Base-by-base conservation (phyloP, 2,888 invertebrate genomes). In the Macroteleia sp. region DNA sequence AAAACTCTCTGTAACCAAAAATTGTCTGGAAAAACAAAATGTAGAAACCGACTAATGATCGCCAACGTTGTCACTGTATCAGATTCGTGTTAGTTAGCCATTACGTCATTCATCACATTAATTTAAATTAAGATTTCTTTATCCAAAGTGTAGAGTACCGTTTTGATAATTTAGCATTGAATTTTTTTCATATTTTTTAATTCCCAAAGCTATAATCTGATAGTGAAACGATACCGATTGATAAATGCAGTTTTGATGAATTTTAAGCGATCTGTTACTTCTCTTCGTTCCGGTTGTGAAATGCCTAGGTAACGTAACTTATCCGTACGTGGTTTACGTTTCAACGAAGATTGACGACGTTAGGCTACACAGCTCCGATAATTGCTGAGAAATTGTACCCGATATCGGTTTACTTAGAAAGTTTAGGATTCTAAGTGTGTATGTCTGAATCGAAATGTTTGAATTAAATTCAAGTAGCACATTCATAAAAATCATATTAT, bases 161-260 rank as follows among this genome's bases (percentile, higher is more conserved):
- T n/a, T n/a, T n/a, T n/a, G n/a, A n/a, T n/a, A n/a, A n/a, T n/a
- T n/a, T n/a, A n/a, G n/a, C n/a, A n/a, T n/a, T n/a, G n/a, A n/a
- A n/a, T n/a, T n/a, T n/a, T n/a, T n/a, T n/a, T n/a, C n/a, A n/a
- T n/a, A n/a, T n/a, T n/a, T n/a, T n/a, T n/a, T n/a, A n/a, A n/a
- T n/a, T n/a, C n/a, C n/a, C n/a, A n/a, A n/a, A n/a, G n/a, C n/a
- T 25, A 56, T 57, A 77, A 84, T 85, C 83, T 82, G 79, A 81
- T 79, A 81, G 82, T 81, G 80, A 81, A 77, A 78, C 85, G 81
- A 57, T 85, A 83, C 69, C 82, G 78, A 86, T 85, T 85, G 83
- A 86, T 85, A 87, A 87, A 86, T 89, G 85, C 86, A 89, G 88
- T 88, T 89, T 86, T 88, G 85, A 90, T 90, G 89, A 89, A 90